Evolutionary conservation across 2,888 invertebrate species (phyloP), one percentile per base, ranked within the genome.

Genomic region (Cephalotes varians): DNA sequence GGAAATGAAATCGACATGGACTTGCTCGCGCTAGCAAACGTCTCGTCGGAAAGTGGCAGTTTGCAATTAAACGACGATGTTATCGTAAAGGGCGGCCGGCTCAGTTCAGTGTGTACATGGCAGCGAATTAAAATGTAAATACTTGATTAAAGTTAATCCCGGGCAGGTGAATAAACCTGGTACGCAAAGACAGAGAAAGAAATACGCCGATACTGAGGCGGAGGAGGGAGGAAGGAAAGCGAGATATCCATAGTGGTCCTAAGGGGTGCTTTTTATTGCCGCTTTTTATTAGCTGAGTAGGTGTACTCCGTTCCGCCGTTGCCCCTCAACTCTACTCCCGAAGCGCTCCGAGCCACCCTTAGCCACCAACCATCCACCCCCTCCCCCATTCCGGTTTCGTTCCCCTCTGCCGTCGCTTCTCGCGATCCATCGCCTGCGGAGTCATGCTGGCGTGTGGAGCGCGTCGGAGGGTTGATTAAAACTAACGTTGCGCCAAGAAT

Each of bases 141-240:
- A 94, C 94, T 94, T 94, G 93, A 94, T 94, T 92, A 93, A 93
- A 94, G 92, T 94, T 94, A 94, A 93, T 94, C 93, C 93, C 90
- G 90, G 90, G 91, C 92, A 92, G 93, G 94, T 92, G 92, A 92
- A 92, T 92, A 93, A 91, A 92, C 90, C 90, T 86, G 87, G 85
- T 86, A 87, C 40, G 84, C 83, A 76, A 85, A 84, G 86, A 86
- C 83, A 65, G 81, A 81, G 72, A 82, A 74, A 71, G 82, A 80
- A 84, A 74, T 67, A 62, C 74, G 67, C 71, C 81, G 65, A 73
- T 56, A 67, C 65, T 71, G 73, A 58, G 81, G 77, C 82, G 83
- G 77, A 82, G 81, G 80, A 65, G 82, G 85, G 84, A 81, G 77
- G 85, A 81, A 86, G 86, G 85, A 88, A 86, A 88, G 86, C 87